Evolutionary conservation across 2,113 vertebrate species (phyloP), one percentile per base, ranked within the genome.

Genomic region (Polypterus bichir): DNA sequence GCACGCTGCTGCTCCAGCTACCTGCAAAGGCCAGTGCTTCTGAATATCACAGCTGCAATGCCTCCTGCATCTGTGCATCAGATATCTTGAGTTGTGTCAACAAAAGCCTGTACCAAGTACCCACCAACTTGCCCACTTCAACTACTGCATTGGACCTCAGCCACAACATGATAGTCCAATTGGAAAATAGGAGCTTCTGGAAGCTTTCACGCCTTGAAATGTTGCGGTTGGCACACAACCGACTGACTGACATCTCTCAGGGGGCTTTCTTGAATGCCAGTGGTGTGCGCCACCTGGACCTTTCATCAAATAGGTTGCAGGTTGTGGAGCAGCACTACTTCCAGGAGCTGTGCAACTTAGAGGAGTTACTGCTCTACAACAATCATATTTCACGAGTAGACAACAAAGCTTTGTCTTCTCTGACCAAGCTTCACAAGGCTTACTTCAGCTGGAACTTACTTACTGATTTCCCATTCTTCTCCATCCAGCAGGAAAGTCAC

Each of bases 401-500:
- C 54, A 80, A 79, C 48, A 62, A 77, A 0, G 88, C 91, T 0
- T 85, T 98, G 9, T 46, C 73, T 6, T 78, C 77, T 46, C 83
- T 97, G 49, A 68, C 74, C 0, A 76, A 77, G 6, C 75, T 98
- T 60, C 78, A 75, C 3, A 93, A 90, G 69, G 86, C 88, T 71
- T 97, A 98, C 79, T 67, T 98, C 60, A 96, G 96, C 70, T 92
- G 92, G 73, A 98, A 98, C 79, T 83, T 78, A 11, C 83, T 98
- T 62, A 91, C 86, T 0, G 76, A 87, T 66, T 97, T 98, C 71
- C 92, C 94, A 7, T 92, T 97, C 74, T 75, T 72, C 9, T 79
- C 82, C 0, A 80, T 97, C 69, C 89, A 86, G 44, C 74, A 83
- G 61, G 81, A 88, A 74, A 89, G 78, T 54, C 85, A 83, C 70